phyloP scores from a whole-genome alignment of 2,888 invertebrate genomes.

The Leptinotarsa haldemani region DNA sequence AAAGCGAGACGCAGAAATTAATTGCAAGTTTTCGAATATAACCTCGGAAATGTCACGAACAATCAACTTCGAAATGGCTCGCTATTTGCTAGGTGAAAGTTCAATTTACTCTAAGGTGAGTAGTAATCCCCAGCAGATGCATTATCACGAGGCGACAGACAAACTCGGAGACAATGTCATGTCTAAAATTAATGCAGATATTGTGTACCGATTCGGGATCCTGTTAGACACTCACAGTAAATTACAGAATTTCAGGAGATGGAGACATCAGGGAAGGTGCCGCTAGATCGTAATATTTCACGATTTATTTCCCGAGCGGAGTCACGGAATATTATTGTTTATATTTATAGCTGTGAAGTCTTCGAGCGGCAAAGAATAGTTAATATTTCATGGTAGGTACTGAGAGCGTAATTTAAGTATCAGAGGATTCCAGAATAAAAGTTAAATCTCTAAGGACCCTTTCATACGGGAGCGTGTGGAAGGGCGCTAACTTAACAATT shows the following conservation, averaged over 20 bases:
- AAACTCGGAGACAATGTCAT: neutral
- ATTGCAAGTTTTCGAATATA: neutral
- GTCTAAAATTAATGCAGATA: constrained; percentile 13
- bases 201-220: constrained; percentile 8
- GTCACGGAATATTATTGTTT: neutral
- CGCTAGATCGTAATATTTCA: neutral
- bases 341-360: neutral
- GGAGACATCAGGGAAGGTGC: neutral
- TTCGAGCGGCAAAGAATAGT: neutral
- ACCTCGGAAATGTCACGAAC: neutral
- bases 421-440: too few relatives aligned
- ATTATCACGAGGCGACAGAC: constrained; percentile 13
- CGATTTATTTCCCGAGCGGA: neutral
- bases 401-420: too few relatives aligned
- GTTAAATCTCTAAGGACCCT: too few relatives aligned
- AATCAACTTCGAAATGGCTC: constrained; percentile 3
- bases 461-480: too few relatives aligned
- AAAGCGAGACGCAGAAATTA: too few relatives aligned
- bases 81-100: constrained; percentile 5
- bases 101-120: neutral
- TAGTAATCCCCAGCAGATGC: neutral
- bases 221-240: neutral
- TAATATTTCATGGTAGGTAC: too few relatives aligned
- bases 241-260: neutral
- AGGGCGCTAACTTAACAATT: too few relatives aligned